Evolutionary conservation across 2,113 vertebrate genomes (phyloP).

Genomic region (Pavo muticus): DNA sequence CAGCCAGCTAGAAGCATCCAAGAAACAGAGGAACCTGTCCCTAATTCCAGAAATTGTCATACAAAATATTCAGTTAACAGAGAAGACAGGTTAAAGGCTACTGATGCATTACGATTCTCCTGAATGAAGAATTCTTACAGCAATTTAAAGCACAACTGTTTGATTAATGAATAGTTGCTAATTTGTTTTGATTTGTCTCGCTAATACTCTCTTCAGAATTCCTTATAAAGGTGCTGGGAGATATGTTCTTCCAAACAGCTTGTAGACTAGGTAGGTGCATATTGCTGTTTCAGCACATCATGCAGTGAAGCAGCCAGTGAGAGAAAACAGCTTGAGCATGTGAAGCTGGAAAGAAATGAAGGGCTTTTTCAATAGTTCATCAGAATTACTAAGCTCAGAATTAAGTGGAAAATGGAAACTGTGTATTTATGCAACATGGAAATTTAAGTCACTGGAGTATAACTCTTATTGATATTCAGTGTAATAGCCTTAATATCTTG

Average conservation of each 20-base stretch:
- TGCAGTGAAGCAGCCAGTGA: not conserved
- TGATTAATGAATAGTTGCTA: not conserved
- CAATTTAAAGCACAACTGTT: not conserved
- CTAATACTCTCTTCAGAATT: not conserved
- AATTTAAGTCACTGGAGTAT: not conserved
- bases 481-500: not conserved
- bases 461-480: not conserved
- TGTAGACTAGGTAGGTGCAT: not conserved
- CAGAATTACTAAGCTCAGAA: not conserved
- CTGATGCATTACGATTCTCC: not conserved
- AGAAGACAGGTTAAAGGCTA: not conserved
- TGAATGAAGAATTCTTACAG: not conserved
- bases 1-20: not conserved
- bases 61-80: not conserved
- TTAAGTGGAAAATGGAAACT: not conserved
- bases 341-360: not conserved
- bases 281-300: not conserved
- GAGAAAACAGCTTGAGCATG: not conserved
- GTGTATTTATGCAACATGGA: not conserved
- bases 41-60: not conserved
- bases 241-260: constrained; percentile 7
- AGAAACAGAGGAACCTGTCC: not conserved
- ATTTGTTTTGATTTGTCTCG: constrained; percentile 2
- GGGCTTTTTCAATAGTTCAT: not conserved
- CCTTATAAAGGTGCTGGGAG: not conserved